A percentile compares a stretch with the other conserved stretches of the same genome.
Conservation (phyloP, 92 coral and sea anemone species). For the Nematostella vectensis region DNA sequence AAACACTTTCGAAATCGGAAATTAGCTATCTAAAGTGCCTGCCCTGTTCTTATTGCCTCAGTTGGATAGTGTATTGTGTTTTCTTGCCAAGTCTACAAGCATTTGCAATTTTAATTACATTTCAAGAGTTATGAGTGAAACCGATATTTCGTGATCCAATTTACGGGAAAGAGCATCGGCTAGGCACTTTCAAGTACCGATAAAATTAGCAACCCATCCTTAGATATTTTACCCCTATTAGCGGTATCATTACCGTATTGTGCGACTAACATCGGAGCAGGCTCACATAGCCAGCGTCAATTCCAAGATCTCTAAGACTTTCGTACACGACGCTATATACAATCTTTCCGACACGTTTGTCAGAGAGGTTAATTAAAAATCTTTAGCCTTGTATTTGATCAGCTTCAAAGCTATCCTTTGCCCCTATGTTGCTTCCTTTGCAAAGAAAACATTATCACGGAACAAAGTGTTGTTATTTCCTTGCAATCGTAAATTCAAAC, state of each 20-base stretch:
- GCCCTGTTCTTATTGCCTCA: slow-evolving; percentile 1
- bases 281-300: too few relatives aligned
- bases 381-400: slow-evolving; percentile 58
- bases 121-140: slow-evolving; percentile 14
- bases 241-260: too few relatives aligned
- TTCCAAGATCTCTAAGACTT: too few relatives aligned
- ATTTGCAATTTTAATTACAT: slow-evolving; percentile 21
- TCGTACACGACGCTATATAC: slow-evolving; percentile 41
- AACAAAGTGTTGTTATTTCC: slow-evolving; percentile 7
- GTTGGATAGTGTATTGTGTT: too few relatives aligned
- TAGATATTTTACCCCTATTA: too few relatives aligned
- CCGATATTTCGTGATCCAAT: slow-evolving; percentile 4
- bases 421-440: slow-evolving; percentile 34
- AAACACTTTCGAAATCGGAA: not conserved
- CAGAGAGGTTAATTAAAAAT: slow-evolving; percentile 60
- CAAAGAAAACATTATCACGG: slow-evolving; percentile 14
- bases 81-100: too few relatives aligned
- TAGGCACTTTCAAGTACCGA: not conserved
- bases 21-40: not conserved
- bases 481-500: not conserved
- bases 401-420: slow-evolving; percentile 39
- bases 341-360: slow-evolving; percentile 60
- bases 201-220: too few relatives aligned
- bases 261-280: too few relatives aligned
- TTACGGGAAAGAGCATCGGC: not conserved